A percentile compares a stretch with the other conserved stretches of the same genome.
Conservation (phyloP, 2,113 vertebrate species). For the Eurystomus gularis region DNA sequence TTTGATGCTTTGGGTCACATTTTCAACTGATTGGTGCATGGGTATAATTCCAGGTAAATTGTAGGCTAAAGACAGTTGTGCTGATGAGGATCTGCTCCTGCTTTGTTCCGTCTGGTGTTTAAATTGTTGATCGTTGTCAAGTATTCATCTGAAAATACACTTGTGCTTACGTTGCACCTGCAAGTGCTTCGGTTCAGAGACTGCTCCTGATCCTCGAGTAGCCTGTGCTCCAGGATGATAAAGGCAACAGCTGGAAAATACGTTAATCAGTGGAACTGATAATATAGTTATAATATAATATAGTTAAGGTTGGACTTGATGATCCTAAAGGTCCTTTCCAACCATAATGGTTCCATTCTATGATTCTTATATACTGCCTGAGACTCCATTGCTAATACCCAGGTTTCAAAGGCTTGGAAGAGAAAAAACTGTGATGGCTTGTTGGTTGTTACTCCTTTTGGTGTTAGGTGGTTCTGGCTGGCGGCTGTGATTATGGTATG, state of each 20-base stretch:
- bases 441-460: not conserved
- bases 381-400: not conserved
- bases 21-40: not conserved
- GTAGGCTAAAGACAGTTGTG: not conserved
- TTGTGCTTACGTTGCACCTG: not conserved
- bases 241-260: not conserved
- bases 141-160: not conserved
- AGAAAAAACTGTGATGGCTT: not conserved
- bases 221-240: not conserved
- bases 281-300: no score
- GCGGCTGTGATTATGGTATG: not conserved
- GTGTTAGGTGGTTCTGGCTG: not conserved
- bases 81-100: not conserved
- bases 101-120: not conserved
- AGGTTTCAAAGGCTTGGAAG: not conserved
- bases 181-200: not conserved
- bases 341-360: no score
- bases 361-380: not conserved
- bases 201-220: fast-evolving
- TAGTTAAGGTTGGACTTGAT: no score
- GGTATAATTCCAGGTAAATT: not conserved
- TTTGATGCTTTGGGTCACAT: constrained; percentile 6
- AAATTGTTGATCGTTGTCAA: not conserved
- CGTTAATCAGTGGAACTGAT: not conserved
- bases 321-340: no score